Conservation (phyloP, 2,888 invertebrate species). For the Agrochola macilenta region DNA sequence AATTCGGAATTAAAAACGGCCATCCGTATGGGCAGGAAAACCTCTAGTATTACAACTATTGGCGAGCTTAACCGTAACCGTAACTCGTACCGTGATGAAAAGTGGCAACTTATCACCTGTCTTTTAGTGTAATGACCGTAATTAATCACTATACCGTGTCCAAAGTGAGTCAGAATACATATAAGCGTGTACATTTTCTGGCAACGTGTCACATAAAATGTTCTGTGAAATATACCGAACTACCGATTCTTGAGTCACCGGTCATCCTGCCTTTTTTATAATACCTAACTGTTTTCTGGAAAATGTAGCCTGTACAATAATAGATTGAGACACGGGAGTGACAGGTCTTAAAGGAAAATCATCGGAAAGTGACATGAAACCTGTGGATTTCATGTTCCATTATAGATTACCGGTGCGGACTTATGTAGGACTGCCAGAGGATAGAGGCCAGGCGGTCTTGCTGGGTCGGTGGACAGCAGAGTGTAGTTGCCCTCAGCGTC, state of each 20-base stretch:
- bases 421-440: conserved; percentile 94
- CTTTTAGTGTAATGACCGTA: background rate
- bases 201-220: background rate
- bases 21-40: background rate
- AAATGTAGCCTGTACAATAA: background rate
- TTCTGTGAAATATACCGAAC: background rate
- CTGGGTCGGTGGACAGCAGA: conserved; percentile 91
- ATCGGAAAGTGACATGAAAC: background rate
- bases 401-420: conserved; percentile 93
- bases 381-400: background rate
- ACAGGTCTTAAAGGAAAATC: background rate
- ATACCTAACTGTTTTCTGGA: background rate
- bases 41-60: background rate
- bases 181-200: background rate
- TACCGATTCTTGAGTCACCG: background rate
- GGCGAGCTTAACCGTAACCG: conserved; percentile 8
- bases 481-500: conserved; percentile 99
- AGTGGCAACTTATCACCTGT: conserved; percentile 18
- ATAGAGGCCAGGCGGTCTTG: conserved; percentile 93
- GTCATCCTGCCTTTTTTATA: background rate
- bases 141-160: background rate
- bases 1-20: background rate
- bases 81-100: conserved; percentile 28
- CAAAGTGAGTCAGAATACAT: background rate
- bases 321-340: background rate